Percentiles rank a stretch among this genome's conserved stretches.
These are phyloP conservation scores for Notiomystis cincta DNA, from an alignment of 2,113 vertebrate species.

Conservation along the genomic window DNA sequence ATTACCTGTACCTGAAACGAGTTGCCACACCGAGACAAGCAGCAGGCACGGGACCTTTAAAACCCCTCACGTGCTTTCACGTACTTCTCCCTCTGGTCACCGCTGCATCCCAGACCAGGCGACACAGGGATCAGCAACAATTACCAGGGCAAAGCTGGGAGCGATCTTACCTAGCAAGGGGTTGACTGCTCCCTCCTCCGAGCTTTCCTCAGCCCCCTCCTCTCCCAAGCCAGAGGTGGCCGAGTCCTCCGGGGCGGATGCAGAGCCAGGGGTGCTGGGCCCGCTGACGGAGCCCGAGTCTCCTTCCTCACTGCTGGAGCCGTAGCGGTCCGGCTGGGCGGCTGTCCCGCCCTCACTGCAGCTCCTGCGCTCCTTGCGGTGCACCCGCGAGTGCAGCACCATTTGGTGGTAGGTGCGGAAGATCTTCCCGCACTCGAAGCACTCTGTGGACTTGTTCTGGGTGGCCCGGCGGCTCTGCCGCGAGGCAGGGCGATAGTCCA, in stretches of 20 bases:
- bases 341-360: conserved; percentile 63
- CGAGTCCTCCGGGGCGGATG: conserved; percentile 73
- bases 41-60: rapidly evolving
- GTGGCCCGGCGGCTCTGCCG: conserved; percentile 78
- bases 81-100: neutral
- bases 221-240: conserved; percentile 77
- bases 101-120: rapidly evolving
- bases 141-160: neutral
- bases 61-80: neutral
- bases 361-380: conserved; percentile 78
- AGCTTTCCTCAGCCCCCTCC: conserved; percentile 75
- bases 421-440: conserved; percentile 92
- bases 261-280: conserved; percentile 84
- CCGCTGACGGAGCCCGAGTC: conserved; percentile 83
- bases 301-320: conserved; percentile 83
- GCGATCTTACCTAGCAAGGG: conserved; percentile 63
- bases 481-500: conserved; percentile 80
- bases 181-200: conserved; percentile 69
- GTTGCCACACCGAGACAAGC: neutral
- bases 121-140: neutral
- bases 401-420: conserved; percentile 96
- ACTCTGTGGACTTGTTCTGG: conserved; percentile 85
- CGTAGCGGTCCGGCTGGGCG: conserved; percentile 67
- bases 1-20: neutral
- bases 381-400: conserved; percentile 89